Percentiles rank a stretch among this genome's conserved stretches.
phyloP scores from a whole-genome alignment of 2,113 vertebrate species.

The Amphiprion percula region DNA sequence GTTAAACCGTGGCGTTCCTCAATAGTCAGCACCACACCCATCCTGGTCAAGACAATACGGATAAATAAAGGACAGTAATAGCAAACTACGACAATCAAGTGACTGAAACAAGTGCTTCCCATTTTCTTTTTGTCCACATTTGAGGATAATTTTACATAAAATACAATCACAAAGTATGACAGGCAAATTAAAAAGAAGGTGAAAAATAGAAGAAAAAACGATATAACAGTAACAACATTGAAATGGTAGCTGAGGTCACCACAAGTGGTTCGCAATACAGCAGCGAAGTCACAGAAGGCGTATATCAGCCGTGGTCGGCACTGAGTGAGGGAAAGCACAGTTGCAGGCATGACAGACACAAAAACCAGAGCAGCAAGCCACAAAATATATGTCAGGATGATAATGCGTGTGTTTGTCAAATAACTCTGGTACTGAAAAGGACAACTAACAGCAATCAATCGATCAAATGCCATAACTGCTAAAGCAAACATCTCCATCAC shows the following conservation, averaged over 20 bases:
- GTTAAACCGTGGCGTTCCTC: slow-evolving; percentile 33
- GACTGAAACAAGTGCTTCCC: slow-evolving; percentile 57
- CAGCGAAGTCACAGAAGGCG: slow-evolving; percentile 58
- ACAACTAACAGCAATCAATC: slow-evolving; percentile 50
- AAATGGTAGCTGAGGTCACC: slow-evolving; percentile 55
- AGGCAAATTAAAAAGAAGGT: slow-evolving; percentile 56
- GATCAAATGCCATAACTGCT: slow-evolving; percentile 59
- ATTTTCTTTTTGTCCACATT: slow-evolving; percentile 53
- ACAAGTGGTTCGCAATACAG: slow-evolving; percentile 51
- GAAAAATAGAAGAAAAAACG: slow-evolving; percentile 46
- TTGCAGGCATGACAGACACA: slow-evolving; percentile 10
- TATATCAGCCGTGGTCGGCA: slow-evolving; percentile 47
- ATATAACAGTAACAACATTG: slow-evolving; percentile 11
- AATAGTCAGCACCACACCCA: slow-evolving; percentile 53
- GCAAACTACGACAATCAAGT: slow-evolving; percentile 59
- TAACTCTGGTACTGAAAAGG: slow-evolving; percentile 56
- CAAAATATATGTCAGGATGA: slow-evolving; percentile 13
- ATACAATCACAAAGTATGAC: slow-evolving; percentile 44
- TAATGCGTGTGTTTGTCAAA: slow-evolving; percentile 41
- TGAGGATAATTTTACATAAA: slow-evolving; percentile 20
- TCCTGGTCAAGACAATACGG: slow-evolving; percentile 35
- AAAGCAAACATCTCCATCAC: slow-evolving; percentile 66
- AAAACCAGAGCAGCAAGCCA: slow-evolving; percentile 46
- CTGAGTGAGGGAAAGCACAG: slow-evolving; percentile 35
- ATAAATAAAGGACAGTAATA: slow-evolving; percentile 55